Evolutionary conservation across 2,797 vertebrate species (phyloP).

Genomic region (Oreochromis mossambicus): DNA sequence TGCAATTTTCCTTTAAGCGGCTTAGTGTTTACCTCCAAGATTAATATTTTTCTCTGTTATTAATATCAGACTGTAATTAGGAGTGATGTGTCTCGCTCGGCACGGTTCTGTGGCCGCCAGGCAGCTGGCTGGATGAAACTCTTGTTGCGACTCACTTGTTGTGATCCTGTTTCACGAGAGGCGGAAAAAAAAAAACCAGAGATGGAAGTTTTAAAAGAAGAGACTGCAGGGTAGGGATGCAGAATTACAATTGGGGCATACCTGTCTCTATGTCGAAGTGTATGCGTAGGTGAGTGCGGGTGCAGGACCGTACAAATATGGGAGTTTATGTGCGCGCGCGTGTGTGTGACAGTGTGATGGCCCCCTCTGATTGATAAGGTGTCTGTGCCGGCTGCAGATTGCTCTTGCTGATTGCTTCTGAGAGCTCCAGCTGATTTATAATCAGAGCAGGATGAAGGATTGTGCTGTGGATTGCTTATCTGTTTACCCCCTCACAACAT

Average conservation of each 20-base stretch:
- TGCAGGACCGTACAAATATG: conserved; percentile 10
- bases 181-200: background rate
- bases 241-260: conserved; percentile 47
- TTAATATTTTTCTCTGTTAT: conserved; percentile 78
- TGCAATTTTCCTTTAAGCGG: conserved; percentile 78
- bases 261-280: conserved; percentile 34
- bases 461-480: conserved; percentile 74
- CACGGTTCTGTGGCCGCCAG: conserved; percentile 45
- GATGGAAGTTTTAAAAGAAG: conserved; percentile 39
- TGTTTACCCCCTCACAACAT: conserved; percentile 73
- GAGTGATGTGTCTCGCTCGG: conserved; percentile 61
- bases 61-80: conserved; percentile 79
- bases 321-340: conserved; percentile 15
- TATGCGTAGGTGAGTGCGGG: background rate
- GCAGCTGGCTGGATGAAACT: conserved; percentile 59
- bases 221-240: conserved; percentile 35
- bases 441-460: conserved; percentile 75
- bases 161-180: conserved; percentile 47
- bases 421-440: conserved; percentile 78
- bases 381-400: conserved; percentile 74
- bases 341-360: conserved; percentile 69
- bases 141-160: conserved; percentile 28
- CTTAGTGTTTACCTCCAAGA: conserved; percentile 79
- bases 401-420: conserved; percentile 75
- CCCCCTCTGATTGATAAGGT: conserved; percentile 73